Evolutionary conservation across 2,113 vertebrate genomes (phyloP).

Genomic region (Onychostruthus taczanowskii): DNA sequence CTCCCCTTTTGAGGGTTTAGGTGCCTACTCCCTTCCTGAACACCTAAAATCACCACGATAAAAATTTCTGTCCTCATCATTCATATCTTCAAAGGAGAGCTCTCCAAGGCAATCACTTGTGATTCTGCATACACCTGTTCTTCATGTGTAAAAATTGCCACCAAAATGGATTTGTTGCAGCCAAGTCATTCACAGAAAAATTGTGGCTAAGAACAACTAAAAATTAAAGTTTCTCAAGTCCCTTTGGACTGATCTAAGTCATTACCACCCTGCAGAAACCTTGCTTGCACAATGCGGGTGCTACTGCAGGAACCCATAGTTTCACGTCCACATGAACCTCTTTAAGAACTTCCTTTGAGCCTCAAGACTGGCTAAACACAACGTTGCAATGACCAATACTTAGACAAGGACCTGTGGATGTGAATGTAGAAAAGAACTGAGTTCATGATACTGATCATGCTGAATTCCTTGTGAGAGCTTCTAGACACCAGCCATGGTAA

Average conservation of each 20-base stretch:
- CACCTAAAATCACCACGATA: neutral
- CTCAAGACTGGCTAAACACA: neutral
- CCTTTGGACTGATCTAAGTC: neutral
- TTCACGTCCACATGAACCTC: neutral
- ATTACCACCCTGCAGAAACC: neutral
- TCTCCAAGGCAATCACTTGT: neutral
- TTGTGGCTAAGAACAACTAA: neutral
- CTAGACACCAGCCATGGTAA: neutral
- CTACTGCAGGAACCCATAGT: neutral
- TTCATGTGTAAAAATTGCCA: neutral
- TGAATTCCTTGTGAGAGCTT: neutral
- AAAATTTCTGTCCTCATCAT: neutral
- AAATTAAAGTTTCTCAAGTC: neutral
- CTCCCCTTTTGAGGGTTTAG: neutral
- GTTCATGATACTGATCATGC: neutral
- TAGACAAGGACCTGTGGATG: neutral
- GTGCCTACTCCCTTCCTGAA: neutral
- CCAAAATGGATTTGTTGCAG: neutral
- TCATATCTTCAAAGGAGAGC: neutral
- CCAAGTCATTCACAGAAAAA: neutral
- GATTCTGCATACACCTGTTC: neutral
- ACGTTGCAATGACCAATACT: neutral
- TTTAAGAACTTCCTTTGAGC: neutral
- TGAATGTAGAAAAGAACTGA: neutral
- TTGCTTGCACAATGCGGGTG: neutral